Evolutionary conservation across 1,140 invertebrate genomes (phyloP).

Genomic region (Micrasema longulum): DNA sequence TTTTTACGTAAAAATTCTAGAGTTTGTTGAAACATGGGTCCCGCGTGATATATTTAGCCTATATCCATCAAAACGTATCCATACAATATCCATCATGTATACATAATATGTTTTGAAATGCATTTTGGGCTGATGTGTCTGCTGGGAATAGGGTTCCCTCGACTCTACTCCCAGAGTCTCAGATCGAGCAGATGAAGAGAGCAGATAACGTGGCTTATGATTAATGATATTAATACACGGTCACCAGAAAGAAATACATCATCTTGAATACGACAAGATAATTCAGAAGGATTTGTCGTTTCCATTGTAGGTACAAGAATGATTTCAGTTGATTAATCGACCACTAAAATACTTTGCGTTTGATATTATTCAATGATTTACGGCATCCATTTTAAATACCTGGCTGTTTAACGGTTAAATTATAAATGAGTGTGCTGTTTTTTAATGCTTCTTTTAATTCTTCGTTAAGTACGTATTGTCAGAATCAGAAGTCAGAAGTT

Average conservation of each 20-base stretch:
- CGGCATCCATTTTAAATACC: background rate
- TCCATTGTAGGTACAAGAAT: conserved; percentile 29
- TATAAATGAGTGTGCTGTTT: conserved; percentile 1
- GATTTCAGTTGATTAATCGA: conserved; percentile 28
- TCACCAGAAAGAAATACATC: conserved; percentile 37
- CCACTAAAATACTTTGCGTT: conserved; percentile 26
- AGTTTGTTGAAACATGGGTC: too few species aligned
- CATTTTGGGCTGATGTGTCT: conserved; percentile 8
- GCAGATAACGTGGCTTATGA: conserved; percentile 33
- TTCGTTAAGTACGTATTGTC: background rate
- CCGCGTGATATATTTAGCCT: too few species aligned
- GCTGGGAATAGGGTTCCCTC: background rate
- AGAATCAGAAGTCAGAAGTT: background rate
- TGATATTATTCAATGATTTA: conserved; percentile 1
- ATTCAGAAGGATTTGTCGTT: conserved; percentile 40
- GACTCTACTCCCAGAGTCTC: background rate
- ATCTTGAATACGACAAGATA: conserved; percentile 35
- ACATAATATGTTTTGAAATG: too few species aligned
- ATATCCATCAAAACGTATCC: too few species aligned
- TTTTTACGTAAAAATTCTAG: too few species aligned
- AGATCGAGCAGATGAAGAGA: background rate
- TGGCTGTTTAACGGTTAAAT: background rate
- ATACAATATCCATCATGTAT: too few species aligned
- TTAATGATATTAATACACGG: conserved; percentile 38
- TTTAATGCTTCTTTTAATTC: background rate